phyloP scores from a whole-genome alignment of 2,888 invertebrate genomes.

The Lithosia quadra region DNA sequence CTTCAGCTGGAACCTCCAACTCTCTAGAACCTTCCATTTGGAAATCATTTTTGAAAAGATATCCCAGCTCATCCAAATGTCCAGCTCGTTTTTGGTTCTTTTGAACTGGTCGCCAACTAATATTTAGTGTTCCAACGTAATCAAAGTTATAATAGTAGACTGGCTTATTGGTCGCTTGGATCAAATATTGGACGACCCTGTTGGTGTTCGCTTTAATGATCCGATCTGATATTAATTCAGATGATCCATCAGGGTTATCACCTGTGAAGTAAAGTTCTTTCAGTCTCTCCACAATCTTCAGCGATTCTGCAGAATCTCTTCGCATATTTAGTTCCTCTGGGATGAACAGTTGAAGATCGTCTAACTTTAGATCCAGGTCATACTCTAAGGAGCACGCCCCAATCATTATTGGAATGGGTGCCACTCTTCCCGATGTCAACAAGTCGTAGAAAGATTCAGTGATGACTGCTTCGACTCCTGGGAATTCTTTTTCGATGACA shows the following conservation, averaged over 20 bases:
- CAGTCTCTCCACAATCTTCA: slow-evolving; percentile 65
- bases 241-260: slow-evolving; percentile 63
- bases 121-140: too few relatives aligned
- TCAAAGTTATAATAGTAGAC: too few relatives aligned
- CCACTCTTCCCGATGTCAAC: slow-evolving; percentile 74
- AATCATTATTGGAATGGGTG: slow-evolving; percentile 76
- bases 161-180: too few relatives aligned
- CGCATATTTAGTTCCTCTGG: slow-evolving; percentile 70
- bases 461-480: slow-evolving; percentile 69
- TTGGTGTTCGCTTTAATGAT: slow-evolving; percentile 68
- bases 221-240: slow-evolving; percentile 70
- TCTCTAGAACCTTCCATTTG: too few relatives aligned
- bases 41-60: slow-evolving; percentile 72
- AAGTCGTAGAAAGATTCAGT: slow-evolving; percentile 73
- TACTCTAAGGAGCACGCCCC: slow-evolving; percentile 72
- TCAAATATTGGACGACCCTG: slow-evolving; percentile 73
- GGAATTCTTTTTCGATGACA: slow-evolving; percentile 78
- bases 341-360: slow-evolving; percentile 71
- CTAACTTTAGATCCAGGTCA: slow-evolving; percentile 52
- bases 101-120: slow-evolving; percentile 52
- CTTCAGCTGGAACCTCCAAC: slow-evolving; percentile 69
- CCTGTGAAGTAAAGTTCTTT: too few relatives aligned
- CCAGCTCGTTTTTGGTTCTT: slow-evolving; percentile 64
- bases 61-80: slow-evolving; percentile 77
- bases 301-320: slow-evolving; percentile 64